Base-by-base conservation (phyloP, 1,140 invertebrate species). In the Anoplolepis gracilipes region DNA sequence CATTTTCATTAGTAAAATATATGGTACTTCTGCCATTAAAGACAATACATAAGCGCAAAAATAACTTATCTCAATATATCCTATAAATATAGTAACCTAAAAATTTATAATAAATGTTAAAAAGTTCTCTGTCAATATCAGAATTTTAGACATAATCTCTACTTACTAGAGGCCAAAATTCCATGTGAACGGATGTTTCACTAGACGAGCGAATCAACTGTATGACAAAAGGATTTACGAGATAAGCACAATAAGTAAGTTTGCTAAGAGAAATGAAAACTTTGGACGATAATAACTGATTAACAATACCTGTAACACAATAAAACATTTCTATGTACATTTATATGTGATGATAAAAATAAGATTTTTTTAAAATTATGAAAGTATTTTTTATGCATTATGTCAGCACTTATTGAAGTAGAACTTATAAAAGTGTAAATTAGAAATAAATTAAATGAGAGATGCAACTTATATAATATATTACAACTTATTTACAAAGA, bases 151-250 rank as follows among this genome's bases (percentile, higher is more conserved):
- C 1, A 42, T 42, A 42, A 33, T 70, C 2, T 55, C 1, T 55
- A 22, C 69, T 53, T 72, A 72, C 69, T 19, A 22, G 0, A 11
- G 30, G 11, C n/a, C 13, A 1, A 2, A 55, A 3, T 0, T 33
- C 19, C 30, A 72, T 22, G 13, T 72, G 69, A 13, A 55, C 1
- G 22, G 69, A 8, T 2, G 2, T 55, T 72, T 72, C 69, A 33
- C 28, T 55, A 0, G 49, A n/a, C 8, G 19, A 7, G 0, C 3
- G 92, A 49, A 93, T 57, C 0, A 90, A 92, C 84, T 86, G 91
- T 81, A 95, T 92, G 2, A 95, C 36, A 13, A 96, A 88, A 5
- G 96, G 95, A 91, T 96, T 96, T 13, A 96, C 7, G 0, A 96
- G 91, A 90, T 96, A 96, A 49, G 93, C 93, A 67, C 94, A 94